A percentile compares a stretch with the other conserved stretches of the same genome.
Conservation (phyloP, 2,797 vertebrate species). For the Pseudochirops cupreus region DNA sequence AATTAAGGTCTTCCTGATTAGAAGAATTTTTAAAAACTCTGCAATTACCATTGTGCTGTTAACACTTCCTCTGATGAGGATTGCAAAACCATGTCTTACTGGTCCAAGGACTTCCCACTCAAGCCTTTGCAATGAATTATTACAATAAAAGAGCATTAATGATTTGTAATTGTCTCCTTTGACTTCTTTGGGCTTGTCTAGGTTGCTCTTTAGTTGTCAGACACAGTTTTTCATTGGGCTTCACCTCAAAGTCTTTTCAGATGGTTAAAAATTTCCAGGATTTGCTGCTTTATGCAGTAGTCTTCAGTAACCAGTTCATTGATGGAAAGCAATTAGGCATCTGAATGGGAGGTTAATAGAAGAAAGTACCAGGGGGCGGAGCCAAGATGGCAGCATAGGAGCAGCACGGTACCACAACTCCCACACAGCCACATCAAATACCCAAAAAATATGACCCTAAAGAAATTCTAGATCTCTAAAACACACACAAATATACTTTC, state of each 20-base stretch:
- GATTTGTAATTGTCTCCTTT: background rate
- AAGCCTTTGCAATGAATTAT: background rate
- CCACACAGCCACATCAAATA: too few species aligned
- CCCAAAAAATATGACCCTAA: too few species aligned
- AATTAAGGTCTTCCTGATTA: background rate
- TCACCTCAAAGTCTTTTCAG: background rate
- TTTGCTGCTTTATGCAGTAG: background rate
- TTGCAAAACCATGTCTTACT: background rate
- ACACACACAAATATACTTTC: too few species aligned
- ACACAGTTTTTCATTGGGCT: background rate
- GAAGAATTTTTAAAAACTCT: background rate
- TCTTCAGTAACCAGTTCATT: background rate
- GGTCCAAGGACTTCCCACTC: background rate
- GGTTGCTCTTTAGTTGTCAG: background rate
- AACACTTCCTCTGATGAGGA: background rate
- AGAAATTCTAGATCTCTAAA: too few species aligned
- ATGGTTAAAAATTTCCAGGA: background rate
- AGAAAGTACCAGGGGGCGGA: background rate
- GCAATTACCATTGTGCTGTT: background rate
- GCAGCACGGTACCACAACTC: too few species aligned
- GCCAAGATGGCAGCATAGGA: too few species aligned
- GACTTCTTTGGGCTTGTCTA: background rate
- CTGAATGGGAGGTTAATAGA: background rate
- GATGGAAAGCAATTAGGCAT: background rate
- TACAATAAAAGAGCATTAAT: background rate